Evolutionary conservation across 2,797 vertebrate genomes (phyloP).

Genomic region (Onychomys leucogaster): DNA sequence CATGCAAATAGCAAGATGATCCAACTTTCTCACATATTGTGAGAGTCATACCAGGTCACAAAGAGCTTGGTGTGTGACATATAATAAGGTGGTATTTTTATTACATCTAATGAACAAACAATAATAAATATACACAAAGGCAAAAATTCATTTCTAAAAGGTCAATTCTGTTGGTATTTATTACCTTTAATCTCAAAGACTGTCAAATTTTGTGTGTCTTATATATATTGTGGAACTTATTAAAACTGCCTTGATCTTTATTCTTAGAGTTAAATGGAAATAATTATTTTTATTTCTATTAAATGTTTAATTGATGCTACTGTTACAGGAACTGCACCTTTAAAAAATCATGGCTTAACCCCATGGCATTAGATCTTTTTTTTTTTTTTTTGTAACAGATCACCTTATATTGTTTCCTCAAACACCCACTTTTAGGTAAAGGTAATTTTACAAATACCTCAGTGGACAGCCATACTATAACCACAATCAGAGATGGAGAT

Average conservation of each 20-base stretch:
- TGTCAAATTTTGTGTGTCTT: not conserved
- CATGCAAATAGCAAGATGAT: constrained; percentile 9
- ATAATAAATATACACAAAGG: not conserved
- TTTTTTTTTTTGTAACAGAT: not conserved
- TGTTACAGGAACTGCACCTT: not conserved
- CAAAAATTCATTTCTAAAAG: not conserved
- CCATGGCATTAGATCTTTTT: not conserved
- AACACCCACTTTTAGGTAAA: not conserved
- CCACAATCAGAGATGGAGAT: not conserved
- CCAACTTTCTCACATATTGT: not conserved
- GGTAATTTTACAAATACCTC: not conserved
- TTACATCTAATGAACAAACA: not conserved
- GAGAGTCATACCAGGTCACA: not conserved
- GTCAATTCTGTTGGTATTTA: not conserved
- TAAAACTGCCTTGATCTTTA: not conserved
- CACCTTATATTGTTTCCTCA: not conserved
- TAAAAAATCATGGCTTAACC: not conserved
- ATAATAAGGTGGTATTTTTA: not conserved
- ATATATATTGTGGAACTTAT: not conserved
- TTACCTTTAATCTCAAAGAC: not conserved
- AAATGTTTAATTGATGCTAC: not conserved
- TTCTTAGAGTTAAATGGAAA: not conserved
- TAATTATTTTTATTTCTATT: not conserved
- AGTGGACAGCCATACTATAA: not conserved
- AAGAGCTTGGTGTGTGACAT: not conserved